A percentile compares a stretch with the other conserved stretches of the same genome.
These are phyloP conservation scores for Listronotus bonariensis DNA, from an alignment of 1,140 invertebrate species.

Conservation along the genomic window DNA sequence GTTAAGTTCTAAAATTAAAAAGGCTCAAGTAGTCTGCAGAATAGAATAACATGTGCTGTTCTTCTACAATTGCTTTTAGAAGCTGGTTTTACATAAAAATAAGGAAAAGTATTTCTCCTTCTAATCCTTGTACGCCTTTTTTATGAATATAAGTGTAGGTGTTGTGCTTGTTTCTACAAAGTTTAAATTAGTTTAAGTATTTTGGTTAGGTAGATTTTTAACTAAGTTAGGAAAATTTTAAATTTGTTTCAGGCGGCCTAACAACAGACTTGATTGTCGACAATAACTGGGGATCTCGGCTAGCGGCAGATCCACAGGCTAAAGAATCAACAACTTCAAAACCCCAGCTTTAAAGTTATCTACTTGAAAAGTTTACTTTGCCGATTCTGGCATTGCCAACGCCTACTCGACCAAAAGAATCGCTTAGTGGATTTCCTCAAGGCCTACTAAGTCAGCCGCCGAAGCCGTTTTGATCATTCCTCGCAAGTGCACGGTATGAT, in stretches of 20 bases:
- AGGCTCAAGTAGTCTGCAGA: too few species aligned
- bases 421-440: constrained; percentile 19
- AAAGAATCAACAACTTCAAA: constrained; percentile 2
- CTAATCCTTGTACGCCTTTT: too few species aligned
- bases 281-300: constrained; percentile 42
- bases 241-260: constrained; percentile 39
- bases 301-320: constrained; percentile 9
- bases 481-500: constrained; percentile 31
- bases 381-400: constrained; percentile 11
- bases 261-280: constrained; percentile 43
- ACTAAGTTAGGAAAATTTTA: too few species aligned
- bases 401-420: constrained; percentile 16
- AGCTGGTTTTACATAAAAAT: too few species aligned
- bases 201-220: too few species aligned
- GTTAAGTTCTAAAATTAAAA: too few species aligned
- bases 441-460: constrained; percentile 21
- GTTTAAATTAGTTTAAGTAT: too few species aligned
- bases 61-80: too few species aligned
- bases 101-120: too few species aligned
- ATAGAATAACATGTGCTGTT: too few species aligned
- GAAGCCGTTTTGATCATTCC: constrained; percentile 35
- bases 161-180: too few species aligned
- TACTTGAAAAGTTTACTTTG: background rate
- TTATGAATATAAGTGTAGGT: too few species aligned
- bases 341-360: background rate